Evolutionary conservation across 1,140 invertebrate genomes (phyloP).

Genomic region (Zophobas morio): DNA sequence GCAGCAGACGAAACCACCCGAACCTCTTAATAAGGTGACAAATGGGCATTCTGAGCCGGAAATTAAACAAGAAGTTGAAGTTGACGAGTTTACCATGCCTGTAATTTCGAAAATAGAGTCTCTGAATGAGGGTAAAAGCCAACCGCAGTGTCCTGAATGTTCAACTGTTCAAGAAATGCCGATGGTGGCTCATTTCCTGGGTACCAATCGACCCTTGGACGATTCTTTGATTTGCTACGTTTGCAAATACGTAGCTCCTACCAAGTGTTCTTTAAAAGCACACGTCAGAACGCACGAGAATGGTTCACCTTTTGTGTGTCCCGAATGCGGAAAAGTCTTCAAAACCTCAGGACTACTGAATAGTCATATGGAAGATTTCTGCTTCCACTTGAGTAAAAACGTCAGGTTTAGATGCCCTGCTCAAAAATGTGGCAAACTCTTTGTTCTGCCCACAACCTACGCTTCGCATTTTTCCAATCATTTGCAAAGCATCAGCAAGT

Average conservation of each 20-base stretch:
- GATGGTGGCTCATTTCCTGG: conserved; percentile 56
- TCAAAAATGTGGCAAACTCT: conserved; percentile 66
- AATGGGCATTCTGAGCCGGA: conserved; percentile 37
- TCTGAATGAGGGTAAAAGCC: conserved; percentile 14
- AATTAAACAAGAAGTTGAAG: conserved; percentile 41
- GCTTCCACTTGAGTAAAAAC: conserved; percentile 70
- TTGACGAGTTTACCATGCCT: conserved; percentile 52
- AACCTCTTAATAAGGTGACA: background rate
- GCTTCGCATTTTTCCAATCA: conserved; percentile 68
- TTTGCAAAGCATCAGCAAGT: conserved; percentile 67
- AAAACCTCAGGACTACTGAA: conserved; percentile 64
- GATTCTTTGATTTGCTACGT: conserved; percentile 58
- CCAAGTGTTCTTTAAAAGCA: conserved; percentile 67
- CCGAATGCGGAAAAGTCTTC: conserved; percentile 70
- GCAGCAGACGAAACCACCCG: conserved; percentile 48
- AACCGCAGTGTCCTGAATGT: conserved; percentile 59
- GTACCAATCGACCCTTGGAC: conserved; percentile 54
- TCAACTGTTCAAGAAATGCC: conserved; percentile 26
- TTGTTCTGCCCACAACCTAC: conserved; percentile 67
- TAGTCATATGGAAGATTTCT: conserved; percentile 69
- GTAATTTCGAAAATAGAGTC: conserved; percentile 62
- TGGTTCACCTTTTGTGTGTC: conserved; percentile 68
- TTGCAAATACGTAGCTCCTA: conserved; percentile 69
- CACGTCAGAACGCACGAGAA: conserved; percentile 69
- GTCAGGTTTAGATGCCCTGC: conserved; percentile 67